A percentile compares a stretch with the other conserved stretches of the same genome.
These are phyloP conservation scores for Corbicula japonica DNA, from an alignment of 2,888 invertebrate species.

Conservation along the genomic window DNA sequence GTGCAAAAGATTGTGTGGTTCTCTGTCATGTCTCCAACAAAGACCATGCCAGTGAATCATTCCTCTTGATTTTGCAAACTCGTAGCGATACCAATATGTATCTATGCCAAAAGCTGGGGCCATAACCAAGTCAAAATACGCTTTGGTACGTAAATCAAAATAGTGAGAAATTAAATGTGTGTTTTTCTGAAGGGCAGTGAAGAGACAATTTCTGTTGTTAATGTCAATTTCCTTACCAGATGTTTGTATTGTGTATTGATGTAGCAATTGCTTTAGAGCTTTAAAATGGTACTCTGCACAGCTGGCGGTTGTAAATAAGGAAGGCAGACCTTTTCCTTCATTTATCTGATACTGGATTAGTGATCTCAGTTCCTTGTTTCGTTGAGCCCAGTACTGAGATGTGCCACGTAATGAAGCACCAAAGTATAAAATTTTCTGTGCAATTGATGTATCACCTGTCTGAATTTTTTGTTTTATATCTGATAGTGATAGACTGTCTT, in stretches of 20 bases:
- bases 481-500: constrained; percentile 54
- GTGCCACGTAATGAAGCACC: constrained; percentile 51
- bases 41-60: constrained; percentile 73
- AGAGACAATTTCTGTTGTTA: constrained; percentile 44
- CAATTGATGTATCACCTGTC: constrained; percentile 50
- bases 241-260: constrained; percentile 51
- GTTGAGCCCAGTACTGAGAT: constrained; percentile 61
- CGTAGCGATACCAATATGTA: constrained; percentile 67
- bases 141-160: constrained; percentile 66
- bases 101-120: constrained; percentile 65
- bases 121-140: constrained; percentile 69
- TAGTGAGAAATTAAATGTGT: constrained; percentile 67
- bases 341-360: constrained; percentile 54
- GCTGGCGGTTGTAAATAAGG: constrained; percentile 68
- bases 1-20: constrained; percentile 63
- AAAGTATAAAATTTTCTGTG: constrained; percentile 61
- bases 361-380: constrained; percentile 50
- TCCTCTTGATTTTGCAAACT: constrained; percentile 69
- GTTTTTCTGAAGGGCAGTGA: constrained; percentile 62
- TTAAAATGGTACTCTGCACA: constrained; percentile 72
- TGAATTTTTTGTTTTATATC: constrained; percentile 52
- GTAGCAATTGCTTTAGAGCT: constrained; percentile 56
- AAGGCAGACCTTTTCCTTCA: constrained; percentile 60
- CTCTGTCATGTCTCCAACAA: constrained; percentile 63
- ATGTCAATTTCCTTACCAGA: constrained; percentile 53